Conservation (phyloP, 1,140 invertebrate species). For the Caerostris extrusa region DNA sequence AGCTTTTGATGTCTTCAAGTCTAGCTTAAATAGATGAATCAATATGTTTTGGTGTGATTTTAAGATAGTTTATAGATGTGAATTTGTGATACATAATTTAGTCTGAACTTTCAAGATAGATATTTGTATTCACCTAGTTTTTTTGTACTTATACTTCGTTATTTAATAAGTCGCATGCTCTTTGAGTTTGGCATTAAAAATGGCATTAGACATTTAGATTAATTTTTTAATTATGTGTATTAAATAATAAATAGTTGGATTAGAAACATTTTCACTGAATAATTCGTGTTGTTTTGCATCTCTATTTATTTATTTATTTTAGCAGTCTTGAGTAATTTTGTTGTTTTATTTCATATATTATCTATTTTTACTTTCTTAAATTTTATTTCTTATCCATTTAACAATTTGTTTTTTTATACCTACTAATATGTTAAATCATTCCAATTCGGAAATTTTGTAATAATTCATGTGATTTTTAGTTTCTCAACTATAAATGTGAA, state of each 20-base stretch:
- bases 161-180: neutral
- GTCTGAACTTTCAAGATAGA: neutral
- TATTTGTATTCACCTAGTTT: constrained; percentile 25
- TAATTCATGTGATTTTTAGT: too few species aligned
- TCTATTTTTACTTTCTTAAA: neutral
- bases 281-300: neutral
- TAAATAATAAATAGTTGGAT: neutral
- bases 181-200: neutral
- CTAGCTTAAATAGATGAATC: neutral
- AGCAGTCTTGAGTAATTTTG: neutral
- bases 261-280: neutral
- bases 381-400: neutral
- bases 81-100: constrained; percentile 37
- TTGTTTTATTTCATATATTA: neutral
- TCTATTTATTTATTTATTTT: constrained; percentile 4
- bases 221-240: neutral
- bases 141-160: neutral
- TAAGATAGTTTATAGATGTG: constrained; percentile 8
- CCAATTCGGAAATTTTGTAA: too few species aligned
- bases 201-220: neutral
- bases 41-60: constrained; percentile 22
- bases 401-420: too few species aligned
- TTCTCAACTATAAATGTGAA: too few species aligned
- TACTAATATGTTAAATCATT: too few species aligned
- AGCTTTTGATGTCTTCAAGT: constrained; percentile 15